Evolutionary conservation across 2,113 vertebrate genomes (phyloP).

Genomic region (Phylloscopus trochilus): DNA sequence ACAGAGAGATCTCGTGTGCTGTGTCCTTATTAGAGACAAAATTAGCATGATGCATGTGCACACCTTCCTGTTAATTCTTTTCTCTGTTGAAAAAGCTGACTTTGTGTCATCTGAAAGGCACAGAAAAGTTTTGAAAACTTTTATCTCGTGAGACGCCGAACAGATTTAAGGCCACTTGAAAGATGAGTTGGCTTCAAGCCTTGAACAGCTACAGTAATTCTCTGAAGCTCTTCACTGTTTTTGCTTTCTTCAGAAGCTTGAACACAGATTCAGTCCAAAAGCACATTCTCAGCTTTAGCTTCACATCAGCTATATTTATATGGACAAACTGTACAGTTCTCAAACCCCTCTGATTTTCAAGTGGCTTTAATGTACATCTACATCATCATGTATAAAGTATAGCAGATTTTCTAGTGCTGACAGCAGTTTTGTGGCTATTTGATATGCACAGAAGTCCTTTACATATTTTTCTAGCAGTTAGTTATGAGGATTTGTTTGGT

Average conservation of each 20-base stretch:
- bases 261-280: neutral
- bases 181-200: neutral
- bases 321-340: neutral
- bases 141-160: neutral
- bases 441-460: neutral
- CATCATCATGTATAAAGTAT: neutral
- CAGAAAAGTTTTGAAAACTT: neutral
- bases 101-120: neutral
- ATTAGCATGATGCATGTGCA: neutral
- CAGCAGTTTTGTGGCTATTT: neutral
- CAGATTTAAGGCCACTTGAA: neutral
- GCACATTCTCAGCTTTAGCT: neutral
- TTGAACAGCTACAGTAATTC: neutral
- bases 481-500: neutral
- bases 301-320: neutral
- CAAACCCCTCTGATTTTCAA: neutral
- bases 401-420: neutral
- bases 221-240: neutral
- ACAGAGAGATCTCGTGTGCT: neutral
- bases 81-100: neutral
- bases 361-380: neutral
- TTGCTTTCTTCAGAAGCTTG: neutral
- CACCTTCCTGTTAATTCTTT: neutral
- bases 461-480: neutral
- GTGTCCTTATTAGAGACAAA: neutral